phyloP scores from a whole-genome alignment of 2,797 vertebrate genomes.

The Rhabdomys pumilio region DNA sequence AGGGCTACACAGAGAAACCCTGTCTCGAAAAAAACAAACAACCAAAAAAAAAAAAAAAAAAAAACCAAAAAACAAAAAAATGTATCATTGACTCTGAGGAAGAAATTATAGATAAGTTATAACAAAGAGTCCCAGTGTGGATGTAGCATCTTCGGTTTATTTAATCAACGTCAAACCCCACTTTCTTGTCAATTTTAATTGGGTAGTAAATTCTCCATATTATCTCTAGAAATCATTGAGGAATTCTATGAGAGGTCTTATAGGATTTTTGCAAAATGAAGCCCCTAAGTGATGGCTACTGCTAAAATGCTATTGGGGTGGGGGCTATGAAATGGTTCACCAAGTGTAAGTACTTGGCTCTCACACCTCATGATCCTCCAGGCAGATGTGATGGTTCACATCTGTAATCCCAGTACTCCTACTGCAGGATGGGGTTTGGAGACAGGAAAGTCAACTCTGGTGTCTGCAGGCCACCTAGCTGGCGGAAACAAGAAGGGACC shows the following conservation, averaged over 20 bases:
- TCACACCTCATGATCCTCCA: background rate
- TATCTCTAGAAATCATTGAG: constrained; percentile 81
- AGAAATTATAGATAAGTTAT: constrained; percentile 82
- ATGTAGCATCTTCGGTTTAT: constrained; percentile 68
- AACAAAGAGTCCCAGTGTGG: constrained; percentile 72
- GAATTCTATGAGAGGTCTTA: constrained; percentile 75
- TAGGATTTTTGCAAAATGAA: constrained; percentile 80
- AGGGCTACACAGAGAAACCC: too few relatives aligned
- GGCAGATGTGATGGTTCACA: background rate
- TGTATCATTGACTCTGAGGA: constrained; percentile 59
- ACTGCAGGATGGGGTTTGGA: background rate
- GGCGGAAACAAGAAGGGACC: background rate
- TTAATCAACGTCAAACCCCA: constrained; percentile 80
- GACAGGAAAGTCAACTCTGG: background rate
- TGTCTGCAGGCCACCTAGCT: background rate
- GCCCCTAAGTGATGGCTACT: constrained; percentile 84
- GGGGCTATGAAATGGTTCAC: background rate
- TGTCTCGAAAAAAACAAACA: too few relatives aligned
- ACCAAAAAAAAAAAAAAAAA: too few relatives aligned
- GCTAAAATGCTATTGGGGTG: constrained; percentile 75
- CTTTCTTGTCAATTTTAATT: constrained; percentile 83
- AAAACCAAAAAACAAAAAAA: too few relatives aligned
- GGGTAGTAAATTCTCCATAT: constrained; percentile 77
- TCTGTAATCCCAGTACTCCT: background rate
- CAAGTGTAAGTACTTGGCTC: background rate